Evolutionary conservation across 2,113 vertebrate species (phyloP).

Genomic region (Thomomys bottae): DNA sequence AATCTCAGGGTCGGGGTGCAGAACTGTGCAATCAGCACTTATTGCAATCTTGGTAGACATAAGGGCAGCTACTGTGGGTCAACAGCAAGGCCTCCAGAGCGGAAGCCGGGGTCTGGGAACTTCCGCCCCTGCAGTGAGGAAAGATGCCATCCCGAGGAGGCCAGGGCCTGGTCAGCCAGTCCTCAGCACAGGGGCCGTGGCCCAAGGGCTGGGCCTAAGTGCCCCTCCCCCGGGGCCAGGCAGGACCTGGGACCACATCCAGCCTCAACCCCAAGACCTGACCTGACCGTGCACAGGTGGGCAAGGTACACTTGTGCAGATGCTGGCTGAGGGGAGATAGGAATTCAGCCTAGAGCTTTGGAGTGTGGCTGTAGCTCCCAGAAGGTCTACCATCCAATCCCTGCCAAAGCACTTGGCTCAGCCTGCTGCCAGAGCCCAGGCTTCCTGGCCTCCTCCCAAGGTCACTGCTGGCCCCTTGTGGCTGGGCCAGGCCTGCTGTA

Average conservation of each 20-base stretch:
- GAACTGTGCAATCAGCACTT: neutral
- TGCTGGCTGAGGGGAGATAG: accelerated
- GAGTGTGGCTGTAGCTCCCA: neutral
- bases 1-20: neutral
- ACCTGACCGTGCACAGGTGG: neutral
- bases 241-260: neutral
- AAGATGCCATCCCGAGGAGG: neutral
- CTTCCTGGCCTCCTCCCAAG: slow-evolving; percentile 12
- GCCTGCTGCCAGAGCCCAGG: slow-evolving; percentile 25
- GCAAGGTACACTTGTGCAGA: neutral
- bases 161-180: neutral
- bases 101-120: neutral
- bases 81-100: neutral
- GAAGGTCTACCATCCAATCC: neutral
- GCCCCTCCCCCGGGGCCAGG: neutral
- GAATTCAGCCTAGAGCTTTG: neutral
- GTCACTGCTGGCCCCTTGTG: slow-evolving; percentile 22
- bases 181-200: neutral
- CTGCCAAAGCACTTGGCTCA: slow-evolving; percentile 16
- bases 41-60: neutral
- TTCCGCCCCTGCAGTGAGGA: neutral
- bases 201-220: neutral
- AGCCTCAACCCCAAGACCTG: no score
- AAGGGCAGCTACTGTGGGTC: neutral
- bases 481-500: neutral